Base-by-base conservation (phyloP, 2,888 invertebrate species). In the Noctua comes region DNA sequence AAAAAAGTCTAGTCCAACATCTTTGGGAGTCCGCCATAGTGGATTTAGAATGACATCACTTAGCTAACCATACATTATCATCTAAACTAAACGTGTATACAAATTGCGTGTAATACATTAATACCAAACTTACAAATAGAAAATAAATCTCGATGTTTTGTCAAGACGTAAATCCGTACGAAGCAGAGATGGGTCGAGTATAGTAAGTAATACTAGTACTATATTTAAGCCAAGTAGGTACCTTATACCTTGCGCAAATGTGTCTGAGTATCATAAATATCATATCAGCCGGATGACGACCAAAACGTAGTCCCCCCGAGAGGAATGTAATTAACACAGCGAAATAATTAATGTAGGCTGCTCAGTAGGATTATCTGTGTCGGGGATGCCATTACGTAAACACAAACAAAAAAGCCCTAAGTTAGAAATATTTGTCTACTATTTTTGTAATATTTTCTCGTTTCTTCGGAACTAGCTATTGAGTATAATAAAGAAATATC, bases 321-420 rank as follows among this genome's bases (percentile, higher is more conserved):
- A 71, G 62, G 40, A 75, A 81, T 68, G 82, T 81, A 82, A 82
- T 82, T 85, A 82, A 81, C 68, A 75, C 82, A 71, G 64, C 70
- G 62, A 75, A 81, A 85, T 85, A 85, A 81, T 85, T 75, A 75
- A 85, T 68, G 75, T 27, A 54, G 36, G 4, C 54, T 43, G 48
- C 75, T 54, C 70, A 66, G 54, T 43, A 51, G 62, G 66, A 64
- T 76, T 68, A 81, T 64, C 46, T 84, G 24, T 68, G 73, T 59
- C 43, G 40, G 13, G 36, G 43, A 65, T 78, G 69, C 51, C 27
- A 69, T 83, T 83, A 76, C 40, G 27, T 36, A 46, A 76, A 82
- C 43, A 69, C 13, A 54, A 80, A 57, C 18, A 66, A 79, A 64
- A 68, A 80, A 57, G n/a, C 4, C 31, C 40, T 27, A 59, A 59